Evolutionary conservation across 2,113 vertebrate genomes (phyloP), one percentile per base, ranked within the genome.

Genomic region (Lophius piscatorius): DNA sequence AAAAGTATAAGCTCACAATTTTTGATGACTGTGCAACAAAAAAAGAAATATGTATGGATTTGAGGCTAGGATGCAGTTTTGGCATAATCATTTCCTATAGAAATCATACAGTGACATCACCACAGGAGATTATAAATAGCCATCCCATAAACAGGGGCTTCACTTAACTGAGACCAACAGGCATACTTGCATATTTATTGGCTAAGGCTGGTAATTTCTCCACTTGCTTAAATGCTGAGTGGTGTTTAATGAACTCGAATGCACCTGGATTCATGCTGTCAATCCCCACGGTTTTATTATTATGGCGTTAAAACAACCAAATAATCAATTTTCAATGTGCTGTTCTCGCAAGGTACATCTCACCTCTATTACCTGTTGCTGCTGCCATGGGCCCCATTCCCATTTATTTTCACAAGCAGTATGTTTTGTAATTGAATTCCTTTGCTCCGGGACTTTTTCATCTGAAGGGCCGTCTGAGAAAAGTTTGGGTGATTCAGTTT

Each of bases 51-150:
- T 58, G 1, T 1, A 1, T 34, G 29, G 21, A 9, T 46, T 45
- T 42, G 12, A 47, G n/a, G 38, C 6, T 6, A 10, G 23, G 21
- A 16, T 9, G 28, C 23, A 41, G 3, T 13, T n/a, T n/a, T 33
- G 7, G 1, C 16, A 41, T 39, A 4, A 23, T 22, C 6, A 8
- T 42, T 42, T 52, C 9, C 50, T 62, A 46, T 70, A 72, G 44
- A 50, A 6, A 36, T 14, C 36, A 38, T 35, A 20, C 9, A 26
- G 48, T 57, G 63, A 64, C 39, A 8, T n/a, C n/a, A 35, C 18
- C 42, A 46, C 20, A 18, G 23, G 21, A 11, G 21, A 56, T 52
- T 81, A 76, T 74, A 50, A 74, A 66, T 72, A 57, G 51, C 48
- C 36, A 13, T 16, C 9, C 70, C 42, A 67, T 57, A 67, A 78